Percentiles rank a stretch among this genome's conserved stretches.
phyloP scores from a whole-genome alignment of 2,888 invertebrate species.

The Cynaeus angustus region DNA sequence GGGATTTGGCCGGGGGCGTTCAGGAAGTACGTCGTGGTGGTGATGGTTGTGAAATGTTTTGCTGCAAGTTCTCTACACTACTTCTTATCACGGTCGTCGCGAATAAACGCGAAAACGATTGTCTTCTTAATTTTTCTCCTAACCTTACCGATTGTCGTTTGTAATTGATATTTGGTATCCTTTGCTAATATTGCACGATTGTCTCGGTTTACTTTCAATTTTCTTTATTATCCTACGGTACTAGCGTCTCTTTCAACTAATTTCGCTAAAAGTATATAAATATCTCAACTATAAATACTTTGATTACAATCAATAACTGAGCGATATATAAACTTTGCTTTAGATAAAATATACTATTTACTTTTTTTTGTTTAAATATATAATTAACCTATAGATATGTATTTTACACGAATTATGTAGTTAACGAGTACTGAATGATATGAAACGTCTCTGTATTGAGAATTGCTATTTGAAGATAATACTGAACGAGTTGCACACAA shows the following conservation, averaged over 20 bases:
- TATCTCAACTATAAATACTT: constrained; percentile 57
- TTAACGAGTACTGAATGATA: constrained; percentile 51
- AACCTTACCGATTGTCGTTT: constrained; percentile 48
- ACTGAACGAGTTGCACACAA: constrained; percentile 56
- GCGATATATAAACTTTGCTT: constrained; percentile 59
- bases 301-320: constrained; percentile 61
- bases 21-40: constrained; percentile 72
- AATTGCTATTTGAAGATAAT: constrained; percentile 48
- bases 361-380: constrained; percentile 51
- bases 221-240: too few species aligned
- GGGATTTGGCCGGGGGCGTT: constrained; percentile 71
- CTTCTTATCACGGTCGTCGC: constrained; percentile 36
- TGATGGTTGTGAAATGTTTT: constrained; percentile 28
- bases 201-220: constrained; percentile 57
- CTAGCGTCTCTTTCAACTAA: constrained; percentile 17
- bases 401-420: constrained; percentile 58
- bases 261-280: constrained; percentile 53
- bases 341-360: constrained; percentile 62
- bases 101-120: constrained; percentile 34
- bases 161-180: constrained; percentile 62
- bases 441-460: constrained; percentile 33
- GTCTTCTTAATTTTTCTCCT: constrained; percentile 36
- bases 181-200: constrained; percentile 68
- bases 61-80: constrained; percentile 35
- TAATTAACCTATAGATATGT: constrained; percentile 64